These are phyloP conservation scores for Leptoclinus maculatus DNA, from an alignment of 2,797 vertebrate genomes.

Conservation along the genomic window DNA sequence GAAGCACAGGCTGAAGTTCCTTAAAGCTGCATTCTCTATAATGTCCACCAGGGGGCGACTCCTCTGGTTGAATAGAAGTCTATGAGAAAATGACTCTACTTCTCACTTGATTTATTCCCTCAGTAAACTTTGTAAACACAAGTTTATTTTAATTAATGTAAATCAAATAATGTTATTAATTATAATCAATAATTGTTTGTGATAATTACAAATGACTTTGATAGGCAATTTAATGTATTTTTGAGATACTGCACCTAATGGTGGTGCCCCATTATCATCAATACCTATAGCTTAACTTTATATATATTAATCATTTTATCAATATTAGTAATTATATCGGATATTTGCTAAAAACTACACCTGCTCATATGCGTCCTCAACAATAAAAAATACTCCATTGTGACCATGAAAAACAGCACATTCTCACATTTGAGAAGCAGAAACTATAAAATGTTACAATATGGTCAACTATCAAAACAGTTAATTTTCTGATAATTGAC, in stretches of 20 bases:
- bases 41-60: too few species aligned
- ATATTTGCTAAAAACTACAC: too few species aligned
- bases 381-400: background rate
- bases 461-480: background rate
- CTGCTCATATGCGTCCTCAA: too few species aligned
- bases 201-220: background rate
- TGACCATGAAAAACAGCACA: background rate
- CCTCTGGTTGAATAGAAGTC: too few species aligned
- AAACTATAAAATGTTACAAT: background rate
- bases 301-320: too few species aligned
- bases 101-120: too few species aligned
- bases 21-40: too few species aligned
- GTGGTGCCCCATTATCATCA: background rate
- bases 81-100: too few species aligned
- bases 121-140: too few species aligned
- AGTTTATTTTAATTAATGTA: background rate
- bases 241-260: background rate
- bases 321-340: too few species aligned
- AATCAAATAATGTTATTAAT: background rate
- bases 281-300: background rate
- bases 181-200: background rate
- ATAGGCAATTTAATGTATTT: too few species aligned
- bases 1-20: too few species aligned
- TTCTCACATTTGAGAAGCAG: background rate
- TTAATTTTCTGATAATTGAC: background rate